These are phyloP conservation scores for Peromyscus nudipes DNA, from an alignment of 2,797 vertebrate genomes.

Conservation along the genomic window DNA sequence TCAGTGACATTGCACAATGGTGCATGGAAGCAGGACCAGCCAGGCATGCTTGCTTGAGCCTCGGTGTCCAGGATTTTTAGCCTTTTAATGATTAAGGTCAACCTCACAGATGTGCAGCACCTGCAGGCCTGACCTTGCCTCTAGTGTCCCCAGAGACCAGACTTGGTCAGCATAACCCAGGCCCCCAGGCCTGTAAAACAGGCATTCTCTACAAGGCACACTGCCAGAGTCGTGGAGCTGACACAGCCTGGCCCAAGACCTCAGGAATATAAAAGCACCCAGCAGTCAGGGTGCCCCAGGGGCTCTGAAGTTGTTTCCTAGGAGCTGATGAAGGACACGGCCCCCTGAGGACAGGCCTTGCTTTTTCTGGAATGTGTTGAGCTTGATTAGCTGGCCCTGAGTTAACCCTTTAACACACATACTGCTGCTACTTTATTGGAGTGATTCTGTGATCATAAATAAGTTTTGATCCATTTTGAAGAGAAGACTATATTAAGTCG, in stretches of 20 bases:
- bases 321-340: accelerated
- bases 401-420: background rate
- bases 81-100: background rate
- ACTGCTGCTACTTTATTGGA: background rate
- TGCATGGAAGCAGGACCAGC: background rate
- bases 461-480: background rate
- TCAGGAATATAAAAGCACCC: background rate
- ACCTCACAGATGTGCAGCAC: background rate
- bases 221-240: background rate
- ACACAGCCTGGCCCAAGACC: background rate
- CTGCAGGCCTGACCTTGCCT: background rate
- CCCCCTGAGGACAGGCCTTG: background rate
- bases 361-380: background rate
- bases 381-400: background rate
- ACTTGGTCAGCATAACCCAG: background rate
- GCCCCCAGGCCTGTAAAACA: background rate
- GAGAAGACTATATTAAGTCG: background rate
- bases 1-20: background rate
- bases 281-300: background rate
- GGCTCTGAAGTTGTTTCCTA: background rate
- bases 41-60: background rate
- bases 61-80: background rate
- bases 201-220: background rate
- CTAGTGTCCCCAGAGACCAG: background rate
- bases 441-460: background rate